Conservation (phyloP, 2,888 invertebrate genomes). For the Ophion ventricosus region DNA sequence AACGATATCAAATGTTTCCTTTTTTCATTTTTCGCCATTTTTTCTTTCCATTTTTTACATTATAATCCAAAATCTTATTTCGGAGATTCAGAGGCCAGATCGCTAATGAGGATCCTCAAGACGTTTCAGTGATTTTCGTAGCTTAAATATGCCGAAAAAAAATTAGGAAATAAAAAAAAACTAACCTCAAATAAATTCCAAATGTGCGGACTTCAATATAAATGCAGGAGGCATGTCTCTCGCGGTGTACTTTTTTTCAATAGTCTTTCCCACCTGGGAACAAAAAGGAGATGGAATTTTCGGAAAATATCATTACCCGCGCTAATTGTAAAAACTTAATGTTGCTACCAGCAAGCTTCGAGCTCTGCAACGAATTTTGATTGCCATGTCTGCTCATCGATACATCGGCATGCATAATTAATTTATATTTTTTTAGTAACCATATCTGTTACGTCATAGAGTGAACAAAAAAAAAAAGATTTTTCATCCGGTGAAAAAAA, state of each 20-base stretch:
- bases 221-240: too few relatives aligned
- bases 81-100: too few relatives aligned
- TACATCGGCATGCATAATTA: neutral
- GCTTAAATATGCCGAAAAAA: neutral
- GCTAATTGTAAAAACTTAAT: neutral
- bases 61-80: too few relatives aligned
- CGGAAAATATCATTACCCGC: too few relatives aligned
- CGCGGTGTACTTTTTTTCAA: too few relatives aligned
- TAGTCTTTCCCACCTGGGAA: too few relatives aligned
- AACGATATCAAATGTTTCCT: too few relatives aligned
- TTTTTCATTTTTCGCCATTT: too few relatives aligned
- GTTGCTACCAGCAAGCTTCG: neutral
- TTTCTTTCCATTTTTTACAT: too few relatives aligned
- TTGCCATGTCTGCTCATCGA: neutral
- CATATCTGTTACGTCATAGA: neutral
- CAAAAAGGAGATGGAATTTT: too few relatives aligned
- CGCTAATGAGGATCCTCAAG: neutral
- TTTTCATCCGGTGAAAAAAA: conserved; percentile 18
- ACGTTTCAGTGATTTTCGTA: neutral
- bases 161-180: neutral
- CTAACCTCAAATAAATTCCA: too few relatives aligned
- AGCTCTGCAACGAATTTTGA: neutral
- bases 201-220: too few relatives aligned
- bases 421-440: neutral
- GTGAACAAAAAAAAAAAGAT: conserved; percentile 16